phyloP scores from a whole-genome alignment of 2,888 invertebrate genomes.

The Tipula helvola region DNA sequence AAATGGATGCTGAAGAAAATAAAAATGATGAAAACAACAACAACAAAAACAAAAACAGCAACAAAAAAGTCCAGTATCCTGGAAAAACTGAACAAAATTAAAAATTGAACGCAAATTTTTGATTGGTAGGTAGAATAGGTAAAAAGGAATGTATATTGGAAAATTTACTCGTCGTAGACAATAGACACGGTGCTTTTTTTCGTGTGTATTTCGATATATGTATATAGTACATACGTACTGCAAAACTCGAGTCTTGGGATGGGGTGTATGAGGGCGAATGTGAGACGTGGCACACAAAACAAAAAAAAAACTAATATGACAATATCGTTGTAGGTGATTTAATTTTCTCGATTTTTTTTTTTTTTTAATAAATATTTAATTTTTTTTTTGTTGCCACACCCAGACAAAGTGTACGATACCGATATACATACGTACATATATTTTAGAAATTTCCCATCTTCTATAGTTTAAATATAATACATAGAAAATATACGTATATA shows the following conservation, averaged over 20 bases:
- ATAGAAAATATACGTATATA: not conserved
- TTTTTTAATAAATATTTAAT: not conserved
- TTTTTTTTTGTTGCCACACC: not conserved
- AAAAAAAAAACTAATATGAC: not conserved
- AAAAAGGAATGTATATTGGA: not conserved
- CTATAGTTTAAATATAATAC: not conserved
- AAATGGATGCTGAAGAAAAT: conserved; percentile 4
- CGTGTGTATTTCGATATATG: not conserved
- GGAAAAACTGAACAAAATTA: not conserved
- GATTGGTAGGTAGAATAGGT: not conserved
- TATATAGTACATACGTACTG: not conserved
- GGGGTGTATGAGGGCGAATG: not conserved
- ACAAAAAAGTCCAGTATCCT: not conserved
- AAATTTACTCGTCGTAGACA: not conserved
- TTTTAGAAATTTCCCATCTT: not conserved
- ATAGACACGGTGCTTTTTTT: not conserved
- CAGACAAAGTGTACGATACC: not conserved
- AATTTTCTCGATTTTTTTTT: not conserved
- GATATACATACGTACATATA: not conserved
- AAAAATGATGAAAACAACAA: not conserved
- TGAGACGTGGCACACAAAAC: not conserved
- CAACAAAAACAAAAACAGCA: not conserved
- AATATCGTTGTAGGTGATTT: conserved; percentile 4
- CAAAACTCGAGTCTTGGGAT: not conserved
- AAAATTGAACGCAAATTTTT: conserved; percentile 4